Evolutionary conservation across 2,797 vertebrate genomes (phyloP).

Genomic region (Linurgus olivaceus): DNA sequence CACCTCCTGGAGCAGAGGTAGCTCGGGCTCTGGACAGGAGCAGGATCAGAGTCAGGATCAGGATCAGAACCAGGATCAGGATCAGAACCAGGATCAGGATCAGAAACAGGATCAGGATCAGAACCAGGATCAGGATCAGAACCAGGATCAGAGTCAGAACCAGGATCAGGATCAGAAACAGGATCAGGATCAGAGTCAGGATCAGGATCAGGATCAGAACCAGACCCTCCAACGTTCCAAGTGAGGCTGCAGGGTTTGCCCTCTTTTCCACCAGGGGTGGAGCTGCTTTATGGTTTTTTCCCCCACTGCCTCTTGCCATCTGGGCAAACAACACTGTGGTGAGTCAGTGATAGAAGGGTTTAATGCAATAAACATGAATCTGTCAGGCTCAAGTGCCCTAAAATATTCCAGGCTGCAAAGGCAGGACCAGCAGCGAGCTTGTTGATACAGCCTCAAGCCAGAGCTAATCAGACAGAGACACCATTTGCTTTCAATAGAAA

Average conservation of each 20-base stretch:
- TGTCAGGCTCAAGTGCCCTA: constrained; percentile 42
- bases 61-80: no score
- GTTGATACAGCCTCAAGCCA: constrained; percentile 58
- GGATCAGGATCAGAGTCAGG: no score
- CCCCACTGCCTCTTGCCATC: neutral
- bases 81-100: no score
- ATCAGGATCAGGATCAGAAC: no score
- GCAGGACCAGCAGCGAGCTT: constrained; percentile 39
- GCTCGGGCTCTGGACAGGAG: neutral
- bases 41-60: neutral
- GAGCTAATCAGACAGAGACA: constrained; percentile 57
- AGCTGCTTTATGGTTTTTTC: neutral
- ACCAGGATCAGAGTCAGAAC: no score
- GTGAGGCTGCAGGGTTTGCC: neutral
- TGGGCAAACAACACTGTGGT: neutral
- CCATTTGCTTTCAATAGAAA: constrained; percentile 61
- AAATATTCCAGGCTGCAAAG: constrained; percentile 46
- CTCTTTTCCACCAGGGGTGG: neutral
- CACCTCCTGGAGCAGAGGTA: neutral
- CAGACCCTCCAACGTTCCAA: neutral
- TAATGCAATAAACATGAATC: constrained; percentile 56
- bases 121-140: no score
- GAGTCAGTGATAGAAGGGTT: neutral
- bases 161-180: no score
- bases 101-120: no score